Base-by-base conservation (phyloP, 2,888 invertebrate genomes). In the Polydrusus tereticollis region DNA sequence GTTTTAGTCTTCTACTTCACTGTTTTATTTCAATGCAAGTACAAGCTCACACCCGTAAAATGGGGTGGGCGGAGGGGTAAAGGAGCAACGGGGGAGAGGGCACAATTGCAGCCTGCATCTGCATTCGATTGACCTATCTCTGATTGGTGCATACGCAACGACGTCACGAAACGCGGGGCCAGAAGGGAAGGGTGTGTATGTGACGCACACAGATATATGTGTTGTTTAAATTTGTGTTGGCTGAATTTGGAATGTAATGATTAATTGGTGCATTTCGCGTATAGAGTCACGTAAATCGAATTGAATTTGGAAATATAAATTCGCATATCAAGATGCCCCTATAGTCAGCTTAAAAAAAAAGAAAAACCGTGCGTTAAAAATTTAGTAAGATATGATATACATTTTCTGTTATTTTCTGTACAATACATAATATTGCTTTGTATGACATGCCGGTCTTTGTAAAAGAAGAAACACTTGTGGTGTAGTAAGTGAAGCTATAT, bases 71-170 rank as follows among this genome's bases (percentile, higher is more conserved):
- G 20, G 14, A 58, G 47, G 43, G 23, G 59, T 33, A 43, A 16
- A 26, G 29, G 18, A 10, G 29, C 23, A 1, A 36, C 16, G 52
- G 21, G 33, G 41, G 21, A 18, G 21, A n/a, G 18, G 18, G 38
- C 57, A 66, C 66, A 73, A 73, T 73, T 73, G 69, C 64, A 69
- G 73, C 60, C 73, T 62, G 73, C 73, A 73, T 73, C 69, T 73
- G 73, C 73, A 73, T 73, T 73, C 73, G 73, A 73, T 73, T 73
- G 73, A 73, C 69, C 73, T 45, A 62, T 69, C 73, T 72, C 72
- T 69, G 65, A 73, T 73, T 73, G 73, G 73, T 73, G 73, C 69
- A 69, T 57, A 73, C 73, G 73, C 73, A 73, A 69, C 60, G 68
- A 73, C 69, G 72, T 73, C 69, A 73, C 64, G 14, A n/a, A 23